Percentiles rank a stretch among this genome's conserved stretches.
phyloP scores from a whole-genome alignment of 2,113 vertebrate species.

The Chionodraco myersi region DNA sequence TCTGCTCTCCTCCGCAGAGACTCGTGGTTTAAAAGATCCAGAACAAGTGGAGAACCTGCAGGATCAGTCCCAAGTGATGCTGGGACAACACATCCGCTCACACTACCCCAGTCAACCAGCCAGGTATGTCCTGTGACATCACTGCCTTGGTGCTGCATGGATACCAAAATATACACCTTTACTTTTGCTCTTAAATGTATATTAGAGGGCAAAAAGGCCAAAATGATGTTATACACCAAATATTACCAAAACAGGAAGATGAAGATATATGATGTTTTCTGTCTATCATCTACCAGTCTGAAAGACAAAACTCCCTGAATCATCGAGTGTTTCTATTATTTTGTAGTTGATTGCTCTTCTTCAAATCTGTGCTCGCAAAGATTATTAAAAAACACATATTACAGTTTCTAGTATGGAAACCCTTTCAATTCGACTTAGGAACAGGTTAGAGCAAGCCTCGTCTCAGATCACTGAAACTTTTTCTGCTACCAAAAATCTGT shows the following conservation, averaged over 20 bases:
- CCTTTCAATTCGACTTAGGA: too few relatives aligned
- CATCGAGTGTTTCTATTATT: neutral
- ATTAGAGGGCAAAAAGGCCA: neutral
- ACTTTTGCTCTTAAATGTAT: neutral
- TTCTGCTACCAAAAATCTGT: neutral
- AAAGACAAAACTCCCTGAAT: too few relatives aligned
- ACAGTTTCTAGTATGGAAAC: neutral
- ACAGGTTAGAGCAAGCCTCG: neutral
- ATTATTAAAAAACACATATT: neutral
- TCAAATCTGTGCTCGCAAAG: neutral
- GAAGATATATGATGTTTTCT: too few relatives aligned
- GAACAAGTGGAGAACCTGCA: conserved; percentile 98
- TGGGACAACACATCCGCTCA: conserved; percentile 94
- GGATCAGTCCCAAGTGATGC: conserved; percentile 97
- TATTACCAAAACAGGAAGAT: too few relatives aligned
- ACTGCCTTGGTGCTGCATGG: neutral
- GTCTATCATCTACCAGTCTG: too few relatives aligned
- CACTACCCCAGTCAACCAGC: conserved; percentile 92
- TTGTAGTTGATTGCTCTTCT: neutral
- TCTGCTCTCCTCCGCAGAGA: conserved; percentile 84
- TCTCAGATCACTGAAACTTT: neutral
- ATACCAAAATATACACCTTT: neutral
- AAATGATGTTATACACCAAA: too few relatives aligned
- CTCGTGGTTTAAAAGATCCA: conserved; percentile 93
- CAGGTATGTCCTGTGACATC: conserved; percentile 81